Evolutionary conservation across 1,140 invertebrate genomes (phyloP).

Genomic region (Dendroctonus valens): DNA sequence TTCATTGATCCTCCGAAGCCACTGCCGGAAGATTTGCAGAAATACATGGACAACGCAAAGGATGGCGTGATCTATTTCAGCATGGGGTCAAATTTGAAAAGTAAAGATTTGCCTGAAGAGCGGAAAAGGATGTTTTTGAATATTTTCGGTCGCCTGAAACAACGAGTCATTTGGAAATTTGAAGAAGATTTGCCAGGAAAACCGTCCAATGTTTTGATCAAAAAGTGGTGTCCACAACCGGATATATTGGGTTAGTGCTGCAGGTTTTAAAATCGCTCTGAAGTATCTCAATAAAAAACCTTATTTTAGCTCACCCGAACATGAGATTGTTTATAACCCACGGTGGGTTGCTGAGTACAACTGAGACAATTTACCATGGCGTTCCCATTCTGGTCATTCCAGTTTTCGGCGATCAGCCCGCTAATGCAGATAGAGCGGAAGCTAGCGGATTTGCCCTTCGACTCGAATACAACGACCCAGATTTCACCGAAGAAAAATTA

Average conservation of each 20-base stretch:
- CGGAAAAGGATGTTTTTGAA: conserved; percentile 53
- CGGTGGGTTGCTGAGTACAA: conserved; percentile 36
- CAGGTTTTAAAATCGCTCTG: background rate
- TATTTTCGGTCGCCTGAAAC: conserved; percentile 55
- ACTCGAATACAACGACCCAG: background rate
- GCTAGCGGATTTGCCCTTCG: conserved; percentile 13
- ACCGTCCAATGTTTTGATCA: conserved; percentile 31
- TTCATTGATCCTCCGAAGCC: conserved; percentile 39
- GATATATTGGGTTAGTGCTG: conserved; percentile 35
- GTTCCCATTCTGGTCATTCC: conserved; percentile 54
- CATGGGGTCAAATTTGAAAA: conserved; percentile 60
- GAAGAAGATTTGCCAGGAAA: conserved; percentile 53
- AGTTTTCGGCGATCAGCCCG: conserved; percentile 40
- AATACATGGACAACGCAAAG: conserved; percentile 58
- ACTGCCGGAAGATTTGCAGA: conserved; percentile 55
- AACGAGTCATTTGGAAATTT: conserved; percentile 68
- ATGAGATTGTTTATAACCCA: conserved; percentile 38
- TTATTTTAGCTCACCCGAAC: conserved; percentile 32
- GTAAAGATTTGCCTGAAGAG: conserved; percentile 50
- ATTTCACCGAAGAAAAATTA: conserved; percentile 9
- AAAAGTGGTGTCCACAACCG: conserved; percentile 34
- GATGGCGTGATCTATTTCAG: conserved; percentile 69
- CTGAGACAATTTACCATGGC: conserved; percentile 53
- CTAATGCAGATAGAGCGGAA: conserved; percentile 24
- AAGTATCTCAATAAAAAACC: background rate